These are phyloP conservation scores for Aphis craccivora DNA, from an alignment of 1,140 invertebrate species.

Conservation along the genomic window DNA sequence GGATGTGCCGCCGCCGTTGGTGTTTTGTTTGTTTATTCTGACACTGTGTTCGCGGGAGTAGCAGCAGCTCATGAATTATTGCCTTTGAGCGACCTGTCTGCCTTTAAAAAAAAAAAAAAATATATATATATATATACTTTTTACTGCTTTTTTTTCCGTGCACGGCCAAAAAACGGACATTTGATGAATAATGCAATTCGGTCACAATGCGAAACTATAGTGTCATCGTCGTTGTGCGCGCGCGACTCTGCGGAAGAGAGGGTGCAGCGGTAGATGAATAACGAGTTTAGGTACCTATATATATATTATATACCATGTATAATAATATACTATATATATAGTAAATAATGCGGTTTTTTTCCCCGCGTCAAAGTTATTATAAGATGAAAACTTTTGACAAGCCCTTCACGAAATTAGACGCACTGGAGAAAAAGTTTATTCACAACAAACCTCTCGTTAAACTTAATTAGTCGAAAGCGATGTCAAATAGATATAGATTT, in stretches of 20 bases:
- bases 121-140: not conserved
- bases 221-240: conserved; percentile 23
- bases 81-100: conserved; percentile 51
- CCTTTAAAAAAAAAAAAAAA: not conserved
- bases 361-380: not conserved
- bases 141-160: conserved; percentile 27
- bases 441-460: not conserved
- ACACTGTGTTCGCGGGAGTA: conserved; percentile 23
- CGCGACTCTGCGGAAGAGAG: not conserved
- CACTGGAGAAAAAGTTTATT: not conserved
- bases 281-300: conserved; percentile 36
- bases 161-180: conserved; percentile 44
- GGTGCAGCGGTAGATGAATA: not conserved
- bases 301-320: not conserved
- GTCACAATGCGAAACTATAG: conserved; percentile 45
- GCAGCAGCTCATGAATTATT: conserved; percentile 53
- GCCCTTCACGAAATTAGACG: not conserved
- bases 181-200: conserved; percentile 54
- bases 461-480: not conserved
- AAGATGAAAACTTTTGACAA: conserved; percentile 1
- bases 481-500: not conserved
- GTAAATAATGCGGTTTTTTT: not conserved
- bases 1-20: conserved; percentile 19
- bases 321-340: not conserved
- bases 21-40: conserved; percentile 53